Percentiles rank a stretch among this genome's conserved stretches.
These are phyloP conservation scores for Ophion slaviceki DNA, from an alignment of 2,888 invertebrate genomes.

Conservation along the genomic window DNA sequence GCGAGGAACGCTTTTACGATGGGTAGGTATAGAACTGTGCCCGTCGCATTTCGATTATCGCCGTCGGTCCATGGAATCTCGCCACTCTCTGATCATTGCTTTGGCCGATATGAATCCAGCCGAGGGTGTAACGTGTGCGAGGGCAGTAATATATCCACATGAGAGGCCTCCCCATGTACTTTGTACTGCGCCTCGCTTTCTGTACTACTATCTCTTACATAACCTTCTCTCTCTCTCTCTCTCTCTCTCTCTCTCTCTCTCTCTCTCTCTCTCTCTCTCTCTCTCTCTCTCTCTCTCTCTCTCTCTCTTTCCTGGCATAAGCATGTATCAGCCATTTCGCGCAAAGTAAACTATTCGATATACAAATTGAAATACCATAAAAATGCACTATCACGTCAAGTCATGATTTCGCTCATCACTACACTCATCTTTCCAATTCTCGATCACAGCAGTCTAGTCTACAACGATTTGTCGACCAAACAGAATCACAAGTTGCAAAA, in stretches of 20 bases:
- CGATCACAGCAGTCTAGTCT: too few species aligned
- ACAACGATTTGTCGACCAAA: too few species aligned
- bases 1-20: too few species aligned
- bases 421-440: too few species aligned
- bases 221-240: slow-evolving; percentile 1
- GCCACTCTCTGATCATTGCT: slow-evolving; percentile 10
- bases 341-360: too few species aligned
- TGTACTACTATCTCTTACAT: neutral
- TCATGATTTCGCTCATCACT: too few species aligned
- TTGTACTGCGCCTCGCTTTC: neutral
- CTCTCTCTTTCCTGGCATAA: too few species aligned
- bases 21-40: neutral
- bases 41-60: slow-evolving; percentile 8
- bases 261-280: slow-evolving; percentile 18
- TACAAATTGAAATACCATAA: too few species aligned
- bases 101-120: slow-evolving; percentile 33
- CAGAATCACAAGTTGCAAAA: too few species aligned
- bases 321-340: too few species aligned
- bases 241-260: slow-evolving; percentile 9
- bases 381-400: too few species aligned
- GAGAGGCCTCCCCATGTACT: slow-evolving; percentile 37
- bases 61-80: slow-evolving; percentile 11
- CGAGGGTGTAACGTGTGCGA: slow-evolving; percentile 40
- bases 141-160: slow-evolving; percentile 51
- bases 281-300: neutral